Percentiles rank a stretch among this genome's conserved stretches.
These are phyloP conservation scores for Motacilla tschutschensis DNA, from an alignment of 2,113 vertebrate genomes.

Conservation along the genomic window DNA sequence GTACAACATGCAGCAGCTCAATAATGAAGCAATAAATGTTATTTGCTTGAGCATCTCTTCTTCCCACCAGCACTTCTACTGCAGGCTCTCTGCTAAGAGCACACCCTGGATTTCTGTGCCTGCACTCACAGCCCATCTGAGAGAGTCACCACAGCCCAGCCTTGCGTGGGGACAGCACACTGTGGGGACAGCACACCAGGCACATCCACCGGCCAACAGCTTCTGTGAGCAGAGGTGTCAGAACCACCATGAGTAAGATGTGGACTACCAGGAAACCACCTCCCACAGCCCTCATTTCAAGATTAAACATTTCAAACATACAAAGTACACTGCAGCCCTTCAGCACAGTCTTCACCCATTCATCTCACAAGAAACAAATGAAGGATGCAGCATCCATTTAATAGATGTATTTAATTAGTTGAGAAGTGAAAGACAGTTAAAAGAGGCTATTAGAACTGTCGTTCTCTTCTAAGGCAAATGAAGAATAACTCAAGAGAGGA, in stretches of 20 bases:
- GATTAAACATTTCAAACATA: not conserved
- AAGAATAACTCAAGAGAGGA: not conserved
- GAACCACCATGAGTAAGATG: not conserved
- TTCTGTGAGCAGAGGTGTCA: not conserved
- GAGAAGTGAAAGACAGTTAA: not conserved
- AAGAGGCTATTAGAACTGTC: not conserved
- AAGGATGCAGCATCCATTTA: not conserved
- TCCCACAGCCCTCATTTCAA: constrained; percentile 12
- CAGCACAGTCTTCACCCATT: not conserved
- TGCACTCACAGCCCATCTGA: not conserved
- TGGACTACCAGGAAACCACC: constrained; percentile 31
- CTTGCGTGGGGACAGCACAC: not conserved
- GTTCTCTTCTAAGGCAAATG: not conserved
- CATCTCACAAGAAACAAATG: not conserved
- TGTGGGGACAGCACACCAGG: not conserved
- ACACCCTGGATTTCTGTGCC: not conserved
- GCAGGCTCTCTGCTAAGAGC: not conserved
- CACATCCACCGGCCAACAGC: not conserved
- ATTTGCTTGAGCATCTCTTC: not conserved
- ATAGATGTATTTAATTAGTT: not conserved
- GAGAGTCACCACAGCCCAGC: not conserved
- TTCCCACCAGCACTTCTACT: not conserved
- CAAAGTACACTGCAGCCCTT: not conserved
- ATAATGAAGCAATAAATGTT: not conserved
- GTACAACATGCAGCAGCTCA: not conserved